These are phyloP conservation scores for Corvus moneduloides DNA, from an alignment of 2,113 vertebrate genomes.

Conservation along the genomic window DNA sequence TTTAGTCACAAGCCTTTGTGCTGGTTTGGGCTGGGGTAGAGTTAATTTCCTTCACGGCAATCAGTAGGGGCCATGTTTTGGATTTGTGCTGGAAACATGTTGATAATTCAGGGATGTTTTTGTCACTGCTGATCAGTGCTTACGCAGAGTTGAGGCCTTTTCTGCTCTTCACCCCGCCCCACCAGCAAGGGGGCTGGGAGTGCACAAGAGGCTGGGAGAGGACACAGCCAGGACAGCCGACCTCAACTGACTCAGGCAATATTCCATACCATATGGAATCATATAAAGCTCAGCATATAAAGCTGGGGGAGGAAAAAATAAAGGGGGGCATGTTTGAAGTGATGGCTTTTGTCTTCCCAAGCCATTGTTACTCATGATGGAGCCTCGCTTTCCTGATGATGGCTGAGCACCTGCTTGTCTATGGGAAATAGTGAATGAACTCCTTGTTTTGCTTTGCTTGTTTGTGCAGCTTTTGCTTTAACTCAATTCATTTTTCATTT, in stretches of 20 bases:
- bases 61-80: neutral
- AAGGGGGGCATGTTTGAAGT: neutral
- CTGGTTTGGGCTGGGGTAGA: neutral
- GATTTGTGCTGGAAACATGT: neutral
- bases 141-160: neutral
- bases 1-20: neutral
- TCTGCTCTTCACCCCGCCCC: neutral
- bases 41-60: neutral
- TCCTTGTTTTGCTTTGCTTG: neutral
- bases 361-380: accelerated
- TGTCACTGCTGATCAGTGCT: neutral
- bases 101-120: neutral
- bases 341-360: neutral
- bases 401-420: neutral
- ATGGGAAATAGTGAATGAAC: neutral
- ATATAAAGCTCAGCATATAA: neutral
- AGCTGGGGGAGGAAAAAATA: neutral
- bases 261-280: neutral
- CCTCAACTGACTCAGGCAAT: too few relatives aligned
- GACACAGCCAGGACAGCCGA: neutral
- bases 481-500: neutral
- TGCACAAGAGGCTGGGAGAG: neutral
- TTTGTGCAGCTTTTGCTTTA: neutral
- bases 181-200: neutral
- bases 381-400: neutral